Conservation (phyloP, 2,113 vertebrate species). For the Xyliphius kryptos region DNA sequence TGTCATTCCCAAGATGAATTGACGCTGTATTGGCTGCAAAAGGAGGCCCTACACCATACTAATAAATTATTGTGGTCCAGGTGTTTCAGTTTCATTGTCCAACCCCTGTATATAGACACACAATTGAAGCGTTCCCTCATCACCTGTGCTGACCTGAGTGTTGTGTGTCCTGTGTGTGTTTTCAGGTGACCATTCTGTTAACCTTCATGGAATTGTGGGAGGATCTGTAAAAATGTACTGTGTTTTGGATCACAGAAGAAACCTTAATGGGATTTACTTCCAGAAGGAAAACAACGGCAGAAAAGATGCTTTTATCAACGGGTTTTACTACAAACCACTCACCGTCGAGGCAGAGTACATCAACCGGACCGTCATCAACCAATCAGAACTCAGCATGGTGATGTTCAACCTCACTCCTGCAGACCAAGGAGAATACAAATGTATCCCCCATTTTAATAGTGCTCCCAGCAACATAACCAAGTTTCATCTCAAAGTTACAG, state of each 20-base stretch:
- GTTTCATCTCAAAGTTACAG: constrained; percentile 20
- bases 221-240: background rate
- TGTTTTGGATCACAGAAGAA: fast-evolving
- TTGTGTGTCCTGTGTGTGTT: background rate
- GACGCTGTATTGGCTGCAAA: too few species aligned
- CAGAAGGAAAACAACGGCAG: background rate
- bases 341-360: fast-evolving
- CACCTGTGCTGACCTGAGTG: too few species aligned
- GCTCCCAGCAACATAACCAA: fast-evolving
- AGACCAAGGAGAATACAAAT: constrained; percentile 24
- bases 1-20: too few species aligned
- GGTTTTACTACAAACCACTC: background rate
- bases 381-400: background rate
- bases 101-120: too few species aligned
- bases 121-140: too few species aligned
- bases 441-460: fast-evolving
- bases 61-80: too few species aligned
- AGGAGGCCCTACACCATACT: too few species aligned
- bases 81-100: too few species aligned
- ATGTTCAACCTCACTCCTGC: background rate
- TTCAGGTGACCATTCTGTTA: background rate
- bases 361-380: constrained; percentile 14
- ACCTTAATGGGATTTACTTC: background rate
- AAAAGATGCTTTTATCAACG: background rate
- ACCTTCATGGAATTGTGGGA: background rate